Conservation (phyloP, 2,797 vertebrate genomes). For the Danio kyathit region DNA sequence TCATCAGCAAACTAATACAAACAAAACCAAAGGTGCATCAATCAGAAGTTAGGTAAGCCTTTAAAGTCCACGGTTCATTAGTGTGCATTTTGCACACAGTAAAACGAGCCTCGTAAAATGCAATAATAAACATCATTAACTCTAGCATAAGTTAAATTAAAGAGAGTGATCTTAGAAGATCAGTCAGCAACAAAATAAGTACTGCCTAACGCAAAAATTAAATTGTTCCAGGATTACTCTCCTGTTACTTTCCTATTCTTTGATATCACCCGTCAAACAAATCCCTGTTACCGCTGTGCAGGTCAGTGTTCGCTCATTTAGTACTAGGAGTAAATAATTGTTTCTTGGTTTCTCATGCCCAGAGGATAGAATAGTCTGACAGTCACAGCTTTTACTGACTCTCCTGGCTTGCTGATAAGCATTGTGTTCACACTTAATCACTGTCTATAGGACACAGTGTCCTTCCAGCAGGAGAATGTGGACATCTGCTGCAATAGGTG, state of each 20-base stretch:
- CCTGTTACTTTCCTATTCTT: not conserved
- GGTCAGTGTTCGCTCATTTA: constrained; percentile 28
- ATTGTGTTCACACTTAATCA: constrained; percentile 49
- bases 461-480: constrained; percentile 42
- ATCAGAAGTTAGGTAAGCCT: constrained; percentile 9
- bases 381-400: not conserved
- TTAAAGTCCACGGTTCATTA: constrained; percentile 29
- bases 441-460: constrained; percentile 51
- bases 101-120: constrained; percentile 6
- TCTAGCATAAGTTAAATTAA: constrained; percentile 24
- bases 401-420: constrained; percentile 47
- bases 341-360: constrained; percentile 7
- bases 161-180: constrained; percentile 16
- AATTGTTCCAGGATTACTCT: not conserved
- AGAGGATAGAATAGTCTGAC: constrained; percentile 10
- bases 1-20: constrained; percentile 15
- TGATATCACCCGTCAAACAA: constrained; percentile 19
- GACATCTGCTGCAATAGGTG: constrained; percentile 42
- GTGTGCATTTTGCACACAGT: constrained; percentile 24
- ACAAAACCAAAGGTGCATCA: constrained; percentile 16
- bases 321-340: constrained; percentile 33
- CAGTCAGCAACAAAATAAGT: constrained; percentile 28
- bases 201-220: not conserved
- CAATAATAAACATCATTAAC: constrained; percentile 31
- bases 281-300: constrained; percentile 6